Base-by-base conservation (phyloP, 2,888 invertebrate species). In the Agrotis exclamationis region DNA sequence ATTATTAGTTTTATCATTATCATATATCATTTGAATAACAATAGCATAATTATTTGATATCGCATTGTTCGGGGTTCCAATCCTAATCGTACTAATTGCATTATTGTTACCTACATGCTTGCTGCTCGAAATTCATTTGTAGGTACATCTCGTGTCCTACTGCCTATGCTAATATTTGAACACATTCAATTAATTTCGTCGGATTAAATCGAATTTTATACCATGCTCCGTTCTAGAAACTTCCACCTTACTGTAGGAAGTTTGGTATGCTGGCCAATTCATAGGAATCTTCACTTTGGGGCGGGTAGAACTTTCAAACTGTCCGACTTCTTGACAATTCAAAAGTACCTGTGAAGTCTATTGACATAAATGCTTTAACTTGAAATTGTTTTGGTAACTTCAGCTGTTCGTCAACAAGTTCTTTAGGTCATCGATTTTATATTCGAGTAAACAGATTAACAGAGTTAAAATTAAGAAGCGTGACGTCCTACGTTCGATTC, bases 31-130 rank as follows among this genome's bases (percentile, higher is more conserved):
- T 65, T 57, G 47, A 65, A 63, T 54, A 63, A 68, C 45, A 62
- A 65, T 62, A 60, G 53, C 28, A 22, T 76, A 65, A 39, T 56
- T 57, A 63, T 54, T 71, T 60, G 51, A 7, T 62, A 72, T 72
- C 44, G 48, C 9, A 58, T 45, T 53, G 44, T 62, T 63, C 11
- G n/a, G 7, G 5, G 14, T 33, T 9, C 74, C 44, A 47, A 63
- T 54, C 39, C 62, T 75, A 70, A 79, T 62, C 63, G 53, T 44
- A 53, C 48, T 80, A 70, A 79, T 76, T 67, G 59, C 60, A 53
- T 62, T 76, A 70, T 57, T 80, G 53, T 63, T 58, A 51, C 50
- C 57, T 59, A 53, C 44, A 51, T 11, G 39, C 39, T 39, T 39
- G 39, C 11, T 39, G 51, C 50, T 54, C n/a, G 54, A 63, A 66